These are phyloP conservation scores for Platyrinchus mystaceus DNA, from an alignment of 2,797 vertebrate species.

Conservation along the genomic window DNA sequence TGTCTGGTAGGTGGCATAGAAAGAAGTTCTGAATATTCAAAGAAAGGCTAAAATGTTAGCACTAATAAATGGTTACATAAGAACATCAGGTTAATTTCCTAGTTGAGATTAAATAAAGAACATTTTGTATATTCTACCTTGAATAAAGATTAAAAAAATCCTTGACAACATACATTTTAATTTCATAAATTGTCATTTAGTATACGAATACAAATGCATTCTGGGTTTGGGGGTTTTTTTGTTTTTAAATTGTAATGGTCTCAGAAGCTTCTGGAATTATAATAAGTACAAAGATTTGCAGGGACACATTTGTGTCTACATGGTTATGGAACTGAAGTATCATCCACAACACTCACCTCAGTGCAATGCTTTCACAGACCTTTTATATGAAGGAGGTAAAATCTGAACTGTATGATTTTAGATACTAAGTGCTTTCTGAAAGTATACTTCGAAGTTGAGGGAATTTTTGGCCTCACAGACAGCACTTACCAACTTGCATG, in stretches of 20 bases:
- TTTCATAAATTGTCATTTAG: neutral
- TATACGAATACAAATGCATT: neutral
- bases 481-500: neutral
- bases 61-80: neutral
- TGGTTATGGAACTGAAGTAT: neutral
- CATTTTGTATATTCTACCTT: neutral
- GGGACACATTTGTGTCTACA: neutral
- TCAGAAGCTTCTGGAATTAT: neutral
- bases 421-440: neutral
- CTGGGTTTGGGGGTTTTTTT: neutral
- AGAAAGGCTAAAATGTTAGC: neutral
- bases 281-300: neutral
- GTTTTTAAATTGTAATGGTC: neutral
- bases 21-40: neutral
- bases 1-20: neutral
- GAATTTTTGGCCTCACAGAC: neutral
- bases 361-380: neutral
- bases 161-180: neutral
- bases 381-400: neutral
- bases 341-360: neutral
- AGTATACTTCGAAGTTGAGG: neutral
- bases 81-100: neutral
- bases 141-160: neutral
- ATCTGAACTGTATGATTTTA: neutral
- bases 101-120: neutral